These are phyloP conservation scores for Oncorhynchus clarkii DNA, from an alignment of 2,113 vertebrate genomes.

Conservation along the genomic window DNA sequence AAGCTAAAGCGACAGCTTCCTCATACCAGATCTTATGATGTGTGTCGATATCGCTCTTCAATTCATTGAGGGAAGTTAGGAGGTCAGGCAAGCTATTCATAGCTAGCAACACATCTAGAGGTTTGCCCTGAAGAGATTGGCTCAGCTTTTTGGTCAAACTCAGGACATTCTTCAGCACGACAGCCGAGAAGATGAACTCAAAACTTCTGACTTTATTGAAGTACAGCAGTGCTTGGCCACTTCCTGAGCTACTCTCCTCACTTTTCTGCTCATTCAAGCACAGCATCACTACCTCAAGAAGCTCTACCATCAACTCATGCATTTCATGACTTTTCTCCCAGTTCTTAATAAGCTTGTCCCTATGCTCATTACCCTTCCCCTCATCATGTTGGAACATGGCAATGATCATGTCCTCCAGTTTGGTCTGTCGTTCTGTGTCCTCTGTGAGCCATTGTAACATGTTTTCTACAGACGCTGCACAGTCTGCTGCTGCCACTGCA, in stretches of 20 bases:
- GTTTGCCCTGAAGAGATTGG: constrained; percentile 70
- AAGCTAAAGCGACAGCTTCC: constrained; percentile 66
- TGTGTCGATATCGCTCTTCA: constrained; percentile 60
- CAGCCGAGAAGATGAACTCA: constrained; percentile 70
- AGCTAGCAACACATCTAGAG: constrained; percentile 69
- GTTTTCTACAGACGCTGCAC: constrained; percentile 54
- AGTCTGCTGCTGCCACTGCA: constrained; percentile 40
- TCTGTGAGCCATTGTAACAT: constrained; percentile 71
- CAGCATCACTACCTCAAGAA: constrained; percentile 62
- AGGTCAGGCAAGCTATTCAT: constrained; percentile 63
- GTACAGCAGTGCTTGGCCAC: constrained; percentile 58
- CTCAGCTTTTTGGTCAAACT: constrained; percentile 64
- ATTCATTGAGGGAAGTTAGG: constrained; percentile 55
- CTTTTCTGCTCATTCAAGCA: constrained; percentile 66
- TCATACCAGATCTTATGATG: constrained; percentile 74
- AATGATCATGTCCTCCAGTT: constrained; percentile 67
- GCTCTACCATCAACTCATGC: constrained; percentile 65
- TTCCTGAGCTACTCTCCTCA: constrained; percentile 44
- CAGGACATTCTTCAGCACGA: constrained; percentile 69
- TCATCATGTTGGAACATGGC: constrained; percentile 62
- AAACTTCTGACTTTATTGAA: constrained; percentile 65
- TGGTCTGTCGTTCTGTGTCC: constrained; percentile 61
- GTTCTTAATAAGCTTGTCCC: constrained; percentile 66
- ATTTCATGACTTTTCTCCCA: constrained; percentile 74
- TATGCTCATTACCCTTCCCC: constrained; percentile 66